Evolutionary conservation across 2,113 vertebrate genomes (phyloP), one percentile per base, ranked within the genome.

Genomic region (Phrynosoma platyrhinos): DNA sequence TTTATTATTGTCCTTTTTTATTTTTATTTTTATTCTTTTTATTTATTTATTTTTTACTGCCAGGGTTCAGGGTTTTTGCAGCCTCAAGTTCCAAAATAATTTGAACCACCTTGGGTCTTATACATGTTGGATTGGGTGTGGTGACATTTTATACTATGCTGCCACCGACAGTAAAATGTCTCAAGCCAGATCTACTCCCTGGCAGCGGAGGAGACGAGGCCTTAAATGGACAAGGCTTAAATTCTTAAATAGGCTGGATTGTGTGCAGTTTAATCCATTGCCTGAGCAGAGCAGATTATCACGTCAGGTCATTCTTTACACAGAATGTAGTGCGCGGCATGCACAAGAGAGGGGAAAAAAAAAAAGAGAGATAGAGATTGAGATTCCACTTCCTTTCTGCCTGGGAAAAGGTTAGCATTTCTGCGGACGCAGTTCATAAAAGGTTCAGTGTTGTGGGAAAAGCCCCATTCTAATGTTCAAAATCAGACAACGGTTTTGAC

Each of bases 401-500:
- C 12, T 72, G 30, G 1, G n/a, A 80, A n/a, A 77, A 62, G 1
- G 30, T 52, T 77, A 77, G 23, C 32, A 18, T 85, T 84, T 42
- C 75, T 81, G 16, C 5, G 1, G 0, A 23, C 1, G 30, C 36
- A 80, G 68, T 47, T 12, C 90, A 87, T 0, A 16, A 47, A 86
- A 84, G 80, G 76, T 80, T 42, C 47, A 53, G 87, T 90, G 77
- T 20, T 80, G 58, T 13, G 75, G 53, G 79, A 92, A 75, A 87
- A 78, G 83, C 30, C 27, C 32, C 83, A 42, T 86, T 87, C 66
- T 58, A 30, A 18, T 64, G 74, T 62, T 72, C 71, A 64, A 42
- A 90, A 92, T 87, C 91, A 91, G 82, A 58, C 5, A 1, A 47
- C 53, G 62, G 62, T 88, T 36, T 88, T 94, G 86, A 77, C 83